Percentiles rank a stretch among this genome's conserved stretches.
phyloP scores from a whole-genome alignment of 1,140 invertebrate genomes.

The Teleopsis dalmanni region DNA sequence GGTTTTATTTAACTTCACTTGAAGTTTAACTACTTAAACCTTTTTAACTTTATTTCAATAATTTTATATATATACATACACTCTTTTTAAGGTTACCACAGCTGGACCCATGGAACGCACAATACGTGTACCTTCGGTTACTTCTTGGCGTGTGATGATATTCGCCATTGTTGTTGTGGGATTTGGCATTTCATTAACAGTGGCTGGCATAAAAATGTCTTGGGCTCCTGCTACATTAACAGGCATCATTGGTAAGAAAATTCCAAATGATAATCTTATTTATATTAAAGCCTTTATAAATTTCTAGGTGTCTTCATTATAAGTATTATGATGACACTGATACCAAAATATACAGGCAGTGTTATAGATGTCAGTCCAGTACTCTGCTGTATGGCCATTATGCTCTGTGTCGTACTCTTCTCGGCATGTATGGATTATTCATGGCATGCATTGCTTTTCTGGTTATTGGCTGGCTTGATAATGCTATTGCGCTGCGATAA shows the following conservation, averaged over 20 bases:
- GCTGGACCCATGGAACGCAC: constrained; percentile 37
- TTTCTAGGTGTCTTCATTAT: constrained; percentile 24
- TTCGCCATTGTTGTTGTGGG: constrained; percentile 32
- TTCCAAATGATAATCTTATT: not conserved
- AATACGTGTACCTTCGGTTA: constrained; percentile 31
- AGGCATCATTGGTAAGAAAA: constrained; percentile 21
- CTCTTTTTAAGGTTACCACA: constrained; percentile 31
- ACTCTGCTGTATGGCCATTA: constrained; percentile 25
- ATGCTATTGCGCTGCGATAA: constrained; percentile 36
- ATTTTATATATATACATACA: not conserved
- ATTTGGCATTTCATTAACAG: constrained; percentile 27
- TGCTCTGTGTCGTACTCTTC: constrained; percentile 28
- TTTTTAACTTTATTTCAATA: not conserved
- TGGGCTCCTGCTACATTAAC: constrained; percentile 34
- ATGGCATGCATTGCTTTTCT: constrained; percentile 36
- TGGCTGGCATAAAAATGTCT: constrained; percentile 25
- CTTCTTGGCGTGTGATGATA: constrained; percentile 36
- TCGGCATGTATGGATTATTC: constrained; percentile 26
- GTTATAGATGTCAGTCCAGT: constrained; percentile 34
- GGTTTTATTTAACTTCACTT: too few species aligned
- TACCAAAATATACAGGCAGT: constrained; percentile 35
- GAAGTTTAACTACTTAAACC: not conserved
- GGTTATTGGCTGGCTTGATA: constrained; percentile 30
- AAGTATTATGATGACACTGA: constrained; percentile 35
- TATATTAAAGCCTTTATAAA: not conserved